These are phyloP conservation scores for Aspidiotus rigidus DNA, from an alignment of 2,888 invertebrate species.

Conservation along the genomic window DNA sequence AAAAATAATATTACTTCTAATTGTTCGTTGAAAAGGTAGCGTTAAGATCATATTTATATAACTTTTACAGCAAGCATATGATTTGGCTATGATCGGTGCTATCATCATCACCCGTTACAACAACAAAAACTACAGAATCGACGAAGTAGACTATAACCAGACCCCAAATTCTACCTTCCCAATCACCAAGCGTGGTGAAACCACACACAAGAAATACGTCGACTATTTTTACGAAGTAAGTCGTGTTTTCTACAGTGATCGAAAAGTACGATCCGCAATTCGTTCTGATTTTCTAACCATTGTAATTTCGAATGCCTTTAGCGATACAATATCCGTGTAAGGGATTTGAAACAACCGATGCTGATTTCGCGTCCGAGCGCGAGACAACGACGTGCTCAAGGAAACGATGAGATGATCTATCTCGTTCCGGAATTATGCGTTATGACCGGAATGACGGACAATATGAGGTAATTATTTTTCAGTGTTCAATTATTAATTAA, in stretches of 20 bases:
- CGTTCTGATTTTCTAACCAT: not conserved
- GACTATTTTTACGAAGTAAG: constrained; percentile 53
- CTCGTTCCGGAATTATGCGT: constrained; percentile 77
- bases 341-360: constrained; percentile 58
- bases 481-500: too few relatives aligned
- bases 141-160: constrained; percentile 59
- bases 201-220: constrained; percentile 47
- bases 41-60: not conserved
- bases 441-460: constrained; percentile 69
- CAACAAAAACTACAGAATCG: constrained; percentile 61
- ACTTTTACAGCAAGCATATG: constrained; percentile 37
- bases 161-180: constrained; percentile 54
- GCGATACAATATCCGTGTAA: not conserved
- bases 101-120: constrained; percentile 70
- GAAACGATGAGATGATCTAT: constrained; percentile 55
- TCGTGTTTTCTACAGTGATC: not conserved
- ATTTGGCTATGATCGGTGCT: constrained; percentile 44
- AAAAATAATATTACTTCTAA: not conserved
- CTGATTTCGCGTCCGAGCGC: constrained; percentile 59
- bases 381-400: constrained; percentile 60
- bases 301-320: not conserved
- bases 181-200: constrained; percentile 47
- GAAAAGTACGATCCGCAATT: not conserved
- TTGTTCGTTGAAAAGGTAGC: not conserved
- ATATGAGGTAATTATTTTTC: constrained; percentile 47